Percentiles rank a stretch among this genome's conserved stretches.
phyloP scores from a whole-genome alignment of 2,797 vertebrate genomes.

The Gymnothorax javanicus region DNA sequence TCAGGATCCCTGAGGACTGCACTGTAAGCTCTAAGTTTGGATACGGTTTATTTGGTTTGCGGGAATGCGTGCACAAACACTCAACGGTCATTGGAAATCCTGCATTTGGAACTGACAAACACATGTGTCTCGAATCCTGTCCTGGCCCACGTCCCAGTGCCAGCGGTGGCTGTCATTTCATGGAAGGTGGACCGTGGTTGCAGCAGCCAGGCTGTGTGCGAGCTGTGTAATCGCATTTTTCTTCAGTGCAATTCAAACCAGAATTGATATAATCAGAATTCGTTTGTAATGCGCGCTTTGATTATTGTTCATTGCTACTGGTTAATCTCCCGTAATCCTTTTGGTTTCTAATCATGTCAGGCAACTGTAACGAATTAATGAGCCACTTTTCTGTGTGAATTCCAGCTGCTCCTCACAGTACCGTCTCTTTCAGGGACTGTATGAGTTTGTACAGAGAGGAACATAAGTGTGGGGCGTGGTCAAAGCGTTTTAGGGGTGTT shows the following conservation, averaged over 20 bases:
- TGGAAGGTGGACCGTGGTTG: slow-evolving; percentile 41
- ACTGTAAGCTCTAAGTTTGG: not conserved
- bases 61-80: slow-evolving; percentile 18
- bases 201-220: slow-evolving; percentile 17
- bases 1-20: too few relatives aligned
- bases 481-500: not conserved
- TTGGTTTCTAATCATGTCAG: not conserved
- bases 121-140: slow-evolving; percentile 39
- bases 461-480: not conserved
- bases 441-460: not conserved
- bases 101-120: slow-evolving; percentile 31
- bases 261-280: slow-evolving; percentile 53
- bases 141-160: slow-evolving; percentile 32
- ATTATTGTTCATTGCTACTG: slow-evolving; percentile 38
- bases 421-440: too few relatives aligned
- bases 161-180: slow-evolving; percentile 43
- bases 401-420: too few relatives aligned
- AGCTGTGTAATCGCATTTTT: slow-evolving; percentile 48
- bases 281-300: slow-evolving; percentile 40
- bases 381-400: too few relatives aligned
- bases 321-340: slow-evolving; percentile 31
- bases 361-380: too few relatives aligned
- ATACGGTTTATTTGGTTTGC: not conserved
- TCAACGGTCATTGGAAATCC: slow-evolving; percentile 1
- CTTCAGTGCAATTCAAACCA: slow-evolving; percentile 47